These are phyloP conservation scores for Hyposoter didymator DNA, from an alignment of 2,888 invertebrate species.

Conservation along the genomic window DNA sequence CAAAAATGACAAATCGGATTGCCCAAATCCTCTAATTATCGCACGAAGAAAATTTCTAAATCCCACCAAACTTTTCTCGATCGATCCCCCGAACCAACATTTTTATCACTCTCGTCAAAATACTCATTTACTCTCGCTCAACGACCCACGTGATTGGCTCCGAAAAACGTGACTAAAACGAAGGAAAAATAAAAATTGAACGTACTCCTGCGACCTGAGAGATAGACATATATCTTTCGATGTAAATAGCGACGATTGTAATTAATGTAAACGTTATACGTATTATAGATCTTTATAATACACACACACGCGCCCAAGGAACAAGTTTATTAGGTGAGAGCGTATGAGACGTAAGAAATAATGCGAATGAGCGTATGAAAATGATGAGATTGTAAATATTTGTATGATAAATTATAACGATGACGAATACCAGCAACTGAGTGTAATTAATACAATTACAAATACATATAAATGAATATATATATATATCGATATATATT, in stretches of 20 bases:
- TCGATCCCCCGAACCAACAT: neutral
- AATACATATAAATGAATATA: constrained; percentile 31
- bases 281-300: constrained; percentile 77
- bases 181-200: constrained; percentile 52
- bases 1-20: too few relatives aligned
- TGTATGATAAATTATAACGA: constrained; percentile 71
- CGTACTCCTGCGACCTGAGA: constrained; percentile 67
- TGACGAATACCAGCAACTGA: constrained; percentile 77
- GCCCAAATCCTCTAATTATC: too few relatives aligned
- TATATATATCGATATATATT: constrained; percentile 69
- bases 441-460: constrained; percentile 81
- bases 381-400: constrained; percentile 67
- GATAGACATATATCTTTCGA: constrained; percentile 72
- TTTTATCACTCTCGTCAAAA: neutral
- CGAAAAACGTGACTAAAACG: constrained; percentile 19
- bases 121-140: constrained; percentile 52
- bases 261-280: constrained; percentile 79
- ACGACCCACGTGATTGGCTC: constrained; percentile 28
- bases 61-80: neutral
- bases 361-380: constrained; percentile 37
- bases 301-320: constrained; percentile 69
- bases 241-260: constrained; percentile 79
- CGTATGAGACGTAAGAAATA: constrained; percentile 36
- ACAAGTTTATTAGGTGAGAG: constrained; percentile 53
- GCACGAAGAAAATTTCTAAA: neutral